Conservation (phyloP, 2,797 vertebrate genomes). For the Mycteria americana region DNA sequence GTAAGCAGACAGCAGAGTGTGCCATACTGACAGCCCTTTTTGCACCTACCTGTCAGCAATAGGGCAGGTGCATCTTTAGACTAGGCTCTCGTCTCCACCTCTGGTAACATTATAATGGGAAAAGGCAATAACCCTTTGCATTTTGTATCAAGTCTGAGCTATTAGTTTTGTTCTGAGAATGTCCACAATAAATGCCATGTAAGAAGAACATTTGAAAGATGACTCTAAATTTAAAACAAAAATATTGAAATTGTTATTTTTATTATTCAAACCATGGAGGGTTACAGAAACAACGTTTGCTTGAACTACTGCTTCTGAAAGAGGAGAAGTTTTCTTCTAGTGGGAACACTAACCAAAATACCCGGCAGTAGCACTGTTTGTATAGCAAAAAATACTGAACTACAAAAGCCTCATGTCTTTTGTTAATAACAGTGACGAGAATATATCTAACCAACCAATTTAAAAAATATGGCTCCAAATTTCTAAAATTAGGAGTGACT, state of each 20-base stretch:
- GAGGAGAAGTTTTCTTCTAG: neutral
- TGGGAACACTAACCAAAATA: neutral
- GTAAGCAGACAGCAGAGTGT: neutral
- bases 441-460: neutral
- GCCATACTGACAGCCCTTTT: neutral
- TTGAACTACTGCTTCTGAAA: neutral
- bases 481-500: neutral
- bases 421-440: neutral
- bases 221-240: neutral
- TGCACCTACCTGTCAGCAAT: neutral
- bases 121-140: neutral
- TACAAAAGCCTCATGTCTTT: neutral
- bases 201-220: neutral
- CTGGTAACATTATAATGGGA: neutral
- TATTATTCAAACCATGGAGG: neutral
- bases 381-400: neutral
- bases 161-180: neutral
- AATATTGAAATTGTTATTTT: neutral
- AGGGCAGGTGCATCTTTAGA: neutral
- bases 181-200: neutral
- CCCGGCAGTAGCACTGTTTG: neutral
- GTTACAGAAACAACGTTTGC: neutral
- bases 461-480: neutral
- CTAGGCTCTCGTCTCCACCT: neutral
- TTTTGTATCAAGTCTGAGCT: neutral